Evolutionary conservation across 1,140 invertebrate genomes (phyloP).

Genomic region (Manduca sexta): DNA sequence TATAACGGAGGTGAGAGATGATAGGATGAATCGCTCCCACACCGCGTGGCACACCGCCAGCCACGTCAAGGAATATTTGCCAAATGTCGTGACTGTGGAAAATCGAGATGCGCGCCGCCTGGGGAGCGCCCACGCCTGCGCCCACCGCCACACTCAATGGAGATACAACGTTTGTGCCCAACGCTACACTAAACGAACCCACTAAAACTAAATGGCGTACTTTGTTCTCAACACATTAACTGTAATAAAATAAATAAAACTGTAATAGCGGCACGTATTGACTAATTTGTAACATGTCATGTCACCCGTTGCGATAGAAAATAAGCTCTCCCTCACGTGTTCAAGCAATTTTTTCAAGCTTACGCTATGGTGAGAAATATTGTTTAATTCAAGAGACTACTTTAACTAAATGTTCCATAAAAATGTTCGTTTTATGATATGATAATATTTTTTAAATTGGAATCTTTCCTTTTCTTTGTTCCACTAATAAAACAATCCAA

Average conservation of each 20-base stretch:
- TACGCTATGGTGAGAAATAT: too few relatives aligned
- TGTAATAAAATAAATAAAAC: slow-evolving; percentile 11
- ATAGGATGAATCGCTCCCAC: slow-evolving; percentile 69
- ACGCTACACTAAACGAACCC: slow-evolving; percentile 50
- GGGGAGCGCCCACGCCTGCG: slow-evolving; percentile 46
- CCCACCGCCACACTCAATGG: slow-evolving; percentile 46
- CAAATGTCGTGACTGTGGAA: slow-evolving; percentile 68
- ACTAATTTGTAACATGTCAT: too few relatives aligned
- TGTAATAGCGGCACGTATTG: neutral
- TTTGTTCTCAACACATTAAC: slow-evolving; percentile 21
- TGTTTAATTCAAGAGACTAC: too few relatives aligned
- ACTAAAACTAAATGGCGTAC: slow-evolving; percentile 23
- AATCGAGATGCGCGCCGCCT: slow-evolving; percentile 67
- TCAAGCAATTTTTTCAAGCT: too few relatives aligned
- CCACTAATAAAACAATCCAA: too few relatives aligned
- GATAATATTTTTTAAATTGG: too few relatives aligned
- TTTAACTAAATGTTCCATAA: too few relatives aligned
- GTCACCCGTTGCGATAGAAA: too few relatives aligned
- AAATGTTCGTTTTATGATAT: too few relatives aligned
- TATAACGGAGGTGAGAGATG: slow-evolving; percentile 67
- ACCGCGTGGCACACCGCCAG: slow-evolving; percentile 41
- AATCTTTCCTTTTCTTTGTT: too few relatives aligned
- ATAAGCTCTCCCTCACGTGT: too few relatives aligned
- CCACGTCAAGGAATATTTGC: slow-evolving; percentile 66
- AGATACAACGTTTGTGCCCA: slow-evolving; percentile 56